Evolutionary conservation across 2,888 invertebrate genomes (phyloP).

Genomic region (Osedax frankpressi): DNA sequence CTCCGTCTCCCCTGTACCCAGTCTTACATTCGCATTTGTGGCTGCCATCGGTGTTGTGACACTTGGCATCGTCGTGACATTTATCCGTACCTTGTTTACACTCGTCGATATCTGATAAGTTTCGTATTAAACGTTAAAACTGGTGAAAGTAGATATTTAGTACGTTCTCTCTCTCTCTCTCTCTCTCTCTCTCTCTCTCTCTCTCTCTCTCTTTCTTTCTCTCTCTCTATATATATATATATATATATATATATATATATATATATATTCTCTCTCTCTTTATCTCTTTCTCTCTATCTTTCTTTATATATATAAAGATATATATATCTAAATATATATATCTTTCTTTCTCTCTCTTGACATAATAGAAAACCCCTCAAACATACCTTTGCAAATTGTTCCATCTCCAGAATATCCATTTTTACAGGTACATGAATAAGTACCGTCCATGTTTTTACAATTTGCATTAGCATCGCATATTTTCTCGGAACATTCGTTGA

Average conservation of each 20-base stretch:
- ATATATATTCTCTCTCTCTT: no score
- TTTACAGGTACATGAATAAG: neutral
- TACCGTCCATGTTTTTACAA: neutral
- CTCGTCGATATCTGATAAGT: slow-evolving; percentile 3
- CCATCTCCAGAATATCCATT: neutral
- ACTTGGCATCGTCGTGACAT: neutral
- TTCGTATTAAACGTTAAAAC: no score
- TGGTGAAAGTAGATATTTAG: no score
- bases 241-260: no score
- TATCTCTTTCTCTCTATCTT: no score
- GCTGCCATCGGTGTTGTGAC: neutral
- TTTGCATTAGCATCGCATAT: neutral
- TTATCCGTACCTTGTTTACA: neutral
- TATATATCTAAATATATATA: neutral
- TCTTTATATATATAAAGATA: no score
- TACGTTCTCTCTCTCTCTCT: no score
- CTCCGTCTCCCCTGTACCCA: neutral
- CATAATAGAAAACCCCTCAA: neutral
- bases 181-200: no score
- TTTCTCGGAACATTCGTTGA: neutral
- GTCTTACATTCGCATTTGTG: neutral
- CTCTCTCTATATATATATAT: no score
- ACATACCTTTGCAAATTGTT: neutral
- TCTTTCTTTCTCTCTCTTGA: neutral
- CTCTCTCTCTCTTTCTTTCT: no score